Evolutionary conservation across 2,797 vertebrate species (phyloP), one percentile per base, ranked within the genome.

Genomic region (Simalia tracyae): DNA sequence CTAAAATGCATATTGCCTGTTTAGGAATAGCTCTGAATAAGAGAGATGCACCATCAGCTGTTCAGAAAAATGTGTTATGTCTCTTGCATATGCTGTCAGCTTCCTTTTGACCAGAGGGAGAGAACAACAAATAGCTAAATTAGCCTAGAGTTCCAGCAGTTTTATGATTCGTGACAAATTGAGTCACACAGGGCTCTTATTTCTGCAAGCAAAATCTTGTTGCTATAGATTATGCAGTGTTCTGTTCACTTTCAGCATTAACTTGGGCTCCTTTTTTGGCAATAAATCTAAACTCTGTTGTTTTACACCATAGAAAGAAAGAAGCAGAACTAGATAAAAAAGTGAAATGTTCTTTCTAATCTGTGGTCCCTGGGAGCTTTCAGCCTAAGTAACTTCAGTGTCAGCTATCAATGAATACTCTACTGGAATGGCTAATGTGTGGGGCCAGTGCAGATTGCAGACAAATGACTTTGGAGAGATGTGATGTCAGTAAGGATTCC

Each of bases 401-500:
- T 61, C 42, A 91, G 81, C 84, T 92, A 56, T 59, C 46, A 84
- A 85, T 60, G 76, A 92, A 87, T 54, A 4, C 4, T 90, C 46
- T 36, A 10, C 76, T 93, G 0, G 22, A 19, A 42, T 26, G 84
- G 31, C 26, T 84, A 54, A 56, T 31, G 17, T 15, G 26, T 66
- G 87, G 81, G 91, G 63, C 92, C 11, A 92, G 89, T 0, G 28
- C 36, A 72, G n/a, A 8, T 24, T 0, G 1, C 91, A 63, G 92
- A 24, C 36, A 42, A 76, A 76, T 76, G 72, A 42, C 72, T 42
- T 76, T 63, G 68, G 63, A 91, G 88, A 54, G 1, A 11, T 42
- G 4, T 94, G 91, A 87, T 56, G 31, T 72, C 85, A 81, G 63
- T 56, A 54, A 61, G 60, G 11, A 89, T 91, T 87, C 66, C 87